Evolutionary conservation across 2,888 invertebrate genomes (phyloP).

Genomic region (Tipula vernalis): DNA sequence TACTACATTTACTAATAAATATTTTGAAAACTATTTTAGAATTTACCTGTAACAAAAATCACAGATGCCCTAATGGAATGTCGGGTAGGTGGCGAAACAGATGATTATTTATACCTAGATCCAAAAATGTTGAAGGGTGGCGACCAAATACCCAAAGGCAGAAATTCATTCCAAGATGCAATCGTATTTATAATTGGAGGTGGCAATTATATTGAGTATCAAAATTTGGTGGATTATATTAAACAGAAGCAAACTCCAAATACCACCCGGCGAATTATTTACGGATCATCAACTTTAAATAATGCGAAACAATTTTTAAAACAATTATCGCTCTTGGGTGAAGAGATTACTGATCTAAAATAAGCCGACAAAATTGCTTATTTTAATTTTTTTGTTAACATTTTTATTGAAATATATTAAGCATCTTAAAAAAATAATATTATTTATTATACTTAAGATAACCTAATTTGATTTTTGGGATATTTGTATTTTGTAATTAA

Average conservation of each 20-base stretch:
- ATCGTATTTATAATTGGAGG: constrained; percentile 86
- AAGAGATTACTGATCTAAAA: constrained; percentile 43
- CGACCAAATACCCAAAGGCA: constrained; percentile 49
- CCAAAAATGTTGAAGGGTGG: constrained; percentile 79
- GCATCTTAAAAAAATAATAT: not conserved
- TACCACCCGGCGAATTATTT: constrained; percentile 69
- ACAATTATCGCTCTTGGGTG: constrained; percentile 70
- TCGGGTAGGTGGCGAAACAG: constrained; percentile 60
- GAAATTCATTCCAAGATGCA: constrained; percentile 69
- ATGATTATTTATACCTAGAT: constrained; percentile 88
- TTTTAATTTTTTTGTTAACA: not conserved
- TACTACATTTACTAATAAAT: not conserved
- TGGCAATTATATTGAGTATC: constrained; percentile 98
- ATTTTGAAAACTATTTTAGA: constrained; percentile 39
- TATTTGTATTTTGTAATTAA: too few relatives aligned
- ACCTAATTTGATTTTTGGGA: not conserved
- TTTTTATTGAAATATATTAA: not conserved
- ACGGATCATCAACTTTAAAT: constrained; percentile 88
- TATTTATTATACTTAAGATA: not conserved
- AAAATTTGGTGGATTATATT: constrained; percentile 91
- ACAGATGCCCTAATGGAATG: constrained; percentile 82
- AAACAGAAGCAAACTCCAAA: constrained; percentile 62
- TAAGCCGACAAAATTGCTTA: not conserved
- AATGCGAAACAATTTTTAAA: constrained; percentile 91
- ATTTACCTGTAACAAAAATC: constrained; percentile 84